Evolutionary conservation across 2,888 invertebrate species (phyloP).

Genomic region (Copidosoma aretas): DNA sequence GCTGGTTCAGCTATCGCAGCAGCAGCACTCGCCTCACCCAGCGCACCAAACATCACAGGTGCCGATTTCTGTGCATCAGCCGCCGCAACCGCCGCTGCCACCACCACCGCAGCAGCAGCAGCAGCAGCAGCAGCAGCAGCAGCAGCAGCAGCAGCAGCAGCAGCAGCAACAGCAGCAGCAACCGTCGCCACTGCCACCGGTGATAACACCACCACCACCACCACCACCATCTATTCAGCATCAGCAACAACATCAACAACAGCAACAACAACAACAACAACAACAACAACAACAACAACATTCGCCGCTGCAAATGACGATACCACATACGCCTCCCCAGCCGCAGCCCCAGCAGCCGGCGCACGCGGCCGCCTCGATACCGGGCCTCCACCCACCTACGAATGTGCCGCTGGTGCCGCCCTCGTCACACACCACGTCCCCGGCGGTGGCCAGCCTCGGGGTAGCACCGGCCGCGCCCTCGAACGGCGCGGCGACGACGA

Average conservation of each 20-base stretch:
- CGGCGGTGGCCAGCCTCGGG: constrained; percentile 66
- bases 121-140: constrained; percentile 60
- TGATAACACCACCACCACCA: too few species aligned
- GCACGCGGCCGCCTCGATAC: constrained; percentile 57
- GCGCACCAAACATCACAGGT: constrained; percentile 45
- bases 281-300: constrained; percentile 45
- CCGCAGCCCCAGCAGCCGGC: constrained; percentile 71
- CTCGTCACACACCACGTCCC: constrained; percentile 60
- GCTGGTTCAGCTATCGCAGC: constrained; percentile 30
- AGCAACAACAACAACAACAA: too few species aligned
- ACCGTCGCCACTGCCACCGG: neutral
- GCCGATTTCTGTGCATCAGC: constrained; percentile 51
- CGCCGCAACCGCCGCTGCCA: constrained; percentile 52
- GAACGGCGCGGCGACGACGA: constrained; percentile 60
- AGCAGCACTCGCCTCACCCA: constrained; percentile 38
- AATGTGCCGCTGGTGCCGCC: constrained; percentile 61
- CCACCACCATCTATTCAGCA: too few species aligned
- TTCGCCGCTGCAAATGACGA: constrained; percentile 44
- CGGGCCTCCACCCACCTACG: constrained; percentile 60
- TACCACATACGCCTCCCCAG: constrained; percentile 56
- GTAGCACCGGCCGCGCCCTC: constrained; percentile 67
- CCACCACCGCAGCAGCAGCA: constrained; percentile 47
- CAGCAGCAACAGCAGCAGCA: too few species aligned
- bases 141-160: constrained; percentile 71
- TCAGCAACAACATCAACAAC: too few species aligned